Conservation (phyloP, 2,797 vertebrate species). For the Melanotaenia parkinsoni region DNA sequence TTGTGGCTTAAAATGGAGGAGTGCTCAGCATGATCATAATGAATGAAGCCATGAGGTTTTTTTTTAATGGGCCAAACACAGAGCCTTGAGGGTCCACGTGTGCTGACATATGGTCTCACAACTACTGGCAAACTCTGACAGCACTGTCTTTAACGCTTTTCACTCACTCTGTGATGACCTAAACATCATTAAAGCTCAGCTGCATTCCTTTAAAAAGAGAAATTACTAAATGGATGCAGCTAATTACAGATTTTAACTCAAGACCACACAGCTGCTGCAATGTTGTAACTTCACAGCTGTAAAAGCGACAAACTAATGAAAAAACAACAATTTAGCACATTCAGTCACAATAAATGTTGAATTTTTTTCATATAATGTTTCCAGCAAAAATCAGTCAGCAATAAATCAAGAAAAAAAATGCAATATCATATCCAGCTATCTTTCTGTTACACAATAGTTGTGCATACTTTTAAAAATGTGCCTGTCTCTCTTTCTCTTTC, state of each 20-base stretch:
- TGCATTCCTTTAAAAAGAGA: slow-evolving; percentile 26
- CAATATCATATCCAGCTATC: background rate
- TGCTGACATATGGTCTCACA: slow-evolving; percentile 33
- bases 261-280: slow-evolving; percentile 23
- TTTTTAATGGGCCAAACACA: slow-evolving; percentile 63
- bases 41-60: slow-evolving; percentile 43
- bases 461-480: background rate
- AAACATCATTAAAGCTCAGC: slow-evolving; percentile 39
- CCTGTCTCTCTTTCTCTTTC: background rate
- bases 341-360: background rate
- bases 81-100: slow-evolving; percentile 61
- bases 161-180: slow-evolving; percentile 42
- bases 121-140: slow-evolving; percentile 40
- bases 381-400: background rate
- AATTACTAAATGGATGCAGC: slow-evolving; percentile 38
- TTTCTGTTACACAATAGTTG: background rate
- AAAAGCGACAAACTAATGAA: slow-evolving; percentile 27
- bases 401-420: background rate
- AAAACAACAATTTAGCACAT: background rate
- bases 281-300: slow-evolving; percentile 13
- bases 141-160: slow-evolving; percentile 43
- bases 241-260: slow-evolving; percentile 52
- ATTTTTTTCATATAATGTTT: background rate
- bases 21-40: slow-evolving; percentile 57
- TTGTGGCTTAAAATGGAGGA: slow-evolving; percentile 55